A percentile compares a stretch with the other conserved stretches of the same genome.
Evolutionary conservation across 2,888 invertebrate genomes (phyloP).

Genomic region (Pammene fasciana): DNA sequence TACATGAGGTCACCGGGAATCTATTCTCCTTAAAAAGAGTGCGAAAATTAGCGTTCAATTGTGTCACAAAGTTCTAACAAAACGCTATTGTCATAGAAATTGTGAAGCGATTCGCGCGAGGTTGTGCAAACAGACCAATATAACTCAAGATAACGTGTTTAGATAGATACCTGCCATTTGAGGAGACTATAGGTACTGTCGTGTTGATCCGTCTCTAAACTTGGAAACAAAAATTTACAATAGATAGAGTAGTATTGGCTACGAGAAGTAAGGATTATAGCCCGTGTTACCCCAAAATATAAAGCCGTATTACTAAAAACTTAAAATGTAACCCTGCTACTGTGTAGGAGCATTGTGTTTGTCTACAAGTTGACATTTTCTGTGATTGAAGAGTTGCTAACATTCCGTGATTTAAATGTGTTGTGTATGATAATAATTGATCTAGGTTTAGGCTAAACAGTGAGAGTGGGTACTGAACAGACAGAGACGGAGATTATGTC

Average conservation of each 20-base stretch:
- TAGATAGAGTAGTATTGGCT: not conserved
- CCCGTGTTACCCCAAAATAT: not conserved
- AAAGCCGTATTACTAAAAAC: not conserved
- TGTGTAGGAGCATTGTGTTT: not conserved
- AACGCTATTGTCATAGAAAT: not conserved
- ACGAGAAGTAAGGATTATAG: not conserved
- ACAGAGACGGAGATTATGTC: slow-evolving; percentile 17
- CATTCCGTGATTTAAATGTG: not conserved
- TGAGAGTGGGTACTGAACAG: not conserved
- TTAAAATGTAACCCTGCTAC: not conserved
- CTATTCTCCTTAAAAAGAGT: slow-evolving; percentile 41
- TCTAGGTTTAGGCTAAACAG: not conserved
- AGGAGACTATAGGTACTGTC: not conserved
- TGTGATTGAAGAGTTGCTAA: not conserved
- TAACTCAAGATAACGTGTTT: slow-evolving; percentile 20
- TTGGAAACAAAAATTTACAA: not conserved
- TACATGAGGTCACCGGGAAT: slow-evolving; percentile 7
- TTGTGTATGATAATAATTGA: not conserved
- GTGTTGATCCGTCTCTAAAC: slow-evolving; percentile 2
- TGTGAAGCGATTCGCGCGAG: not conserved
- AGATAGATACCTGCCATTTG: slow-evolving; percentile 18
- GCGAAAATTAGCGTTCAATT: slow-evolving; percentile 49
- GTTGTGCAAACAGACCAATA: slow-evolving; percentile 1
- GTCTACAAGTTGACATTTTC: not conserved
- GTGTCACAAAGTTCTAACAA: not conserved